phyloP scores from a whole-genome alignment of 2,113 vertebrate genomes.

The Pristiophorus japonicus region DNA sequence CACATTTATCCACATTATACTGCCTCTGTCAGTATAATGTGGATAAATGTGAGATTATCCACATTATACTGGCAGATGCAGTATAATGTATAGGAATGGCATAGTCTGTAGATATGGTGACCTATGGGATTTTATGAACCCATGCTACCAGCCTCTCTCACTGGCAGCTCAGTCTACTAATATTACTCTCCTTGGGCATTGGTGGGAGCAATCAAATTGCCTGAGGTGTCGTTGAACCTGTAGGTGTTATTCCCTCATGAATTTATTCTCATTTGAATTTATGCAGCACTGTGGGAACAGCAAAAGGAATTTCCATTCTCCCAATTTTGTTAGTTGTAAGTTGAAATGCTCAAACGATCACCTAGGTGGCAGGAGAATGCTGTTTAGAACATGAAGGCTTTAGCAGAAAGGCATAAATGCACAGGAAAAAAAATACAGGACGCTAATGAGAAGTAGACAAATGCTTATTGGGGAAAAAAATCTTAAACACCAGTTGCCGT shows the following conservation, averaged over 20 bases:
- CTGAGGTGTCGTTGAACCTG: neutral
- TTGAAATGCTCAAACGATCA: slow-evolving; percentile 2
- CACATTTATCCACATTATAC: too few relatives aligned
- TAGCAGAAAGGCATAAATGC: neutral
- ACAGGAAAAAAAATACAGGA: neutral
- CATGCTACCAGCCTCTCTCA: neutral
- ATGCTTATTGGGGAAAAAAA: neutral
- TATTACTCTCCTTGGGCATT: neutral
- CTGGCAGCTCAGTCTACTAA: neutral
- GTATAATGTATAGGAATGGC: too few relatives aligned
- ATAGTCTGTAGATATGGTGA: neutral
- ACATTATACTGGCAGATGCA: too few relatives aligned
- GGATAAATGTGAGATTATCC: too few relatives aligned
- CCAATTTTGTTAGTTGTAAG: too few relatives aligned
- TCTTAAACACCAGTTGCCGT: neutral
- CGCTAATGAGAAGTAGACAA: neutral
- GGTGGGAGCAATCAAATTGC: neutral
- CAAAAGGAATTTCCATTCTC: neutral
- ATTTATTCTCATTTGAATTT: neutral
- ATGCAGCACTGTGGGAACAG: neutral
- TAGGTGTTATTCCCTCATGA: neutral
- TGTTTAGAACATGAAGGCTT: neutral
- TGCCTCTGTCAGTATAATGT: too few relatives aligned
- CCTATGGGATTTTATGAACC: neutral
- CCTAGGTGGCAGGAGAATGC: slow-evolving; percentile 9